Conservation (phyloP, 2,888 invertebrate species). For the Scotopteryx bipunctaria region DNA sequence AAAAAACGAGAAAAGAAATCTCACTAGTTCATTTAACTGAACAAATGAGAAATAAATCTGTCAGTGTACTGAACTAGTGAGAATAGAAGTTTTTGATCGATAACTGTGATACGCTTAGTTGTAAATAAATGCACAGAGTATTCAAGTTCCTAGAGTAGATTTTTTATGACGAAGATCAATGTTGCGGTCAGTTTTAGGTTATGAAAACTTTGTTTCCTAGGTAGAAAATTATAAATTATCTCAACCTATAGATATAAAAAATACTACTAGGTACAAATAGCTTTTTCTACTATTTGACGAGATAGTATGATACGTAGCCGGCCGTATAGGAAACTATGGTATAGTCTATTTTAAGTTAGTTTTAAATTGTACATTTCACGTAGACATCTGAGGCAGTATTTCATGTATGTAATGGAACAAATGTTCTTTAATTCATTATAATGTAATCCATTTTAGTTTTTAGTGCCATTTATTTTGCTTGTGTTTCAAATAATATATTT, state of each 20-base stretch:
- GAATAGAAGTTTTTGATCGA: slow-evolving; percentile 21
- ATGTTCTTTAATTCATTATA: slow-evolving; percentile 40
- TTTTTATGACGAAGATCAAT: slow-evolving; percentile 34
- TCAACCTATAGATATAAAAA: too few relatives aligned
- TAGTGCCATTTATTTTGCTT: slow-evolving; percentile 57
- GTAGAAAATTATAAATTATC: too few relatives aligned
- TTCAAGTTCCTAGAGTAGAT: slow-evolving; percentile 58
- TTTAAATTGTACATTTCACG: slow-evolving; percentile 44
- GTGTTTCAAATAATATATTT: slow-evolving; percentile 15
- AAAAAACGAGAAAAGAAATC: too few relatives aligned
- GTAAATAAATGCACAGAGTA: slow-evolving; percentile 49
- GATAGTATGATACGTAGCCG: too few relatives aligned
- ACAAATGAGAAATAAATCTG: too few relatives aligned
- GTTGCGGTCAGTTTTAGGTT: slow-evolving; percentile 38
- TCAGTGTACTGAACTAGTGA: slow-evolving; percentile 16
- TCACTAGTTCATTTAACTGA: too few relatives aligned
- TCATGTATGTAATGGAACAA: slow-evolving; percentile 56
- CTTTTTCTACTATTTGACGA: too few relatives aligned
- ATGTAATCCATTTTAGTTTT: slow-evolving; percentile 45
- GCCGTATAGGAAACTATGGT: too few relatives aligned
- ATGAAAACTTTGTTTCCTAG: slow-evolving; percentile 9
- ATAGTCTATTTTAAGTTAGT: slow-evolving; percentile 33
- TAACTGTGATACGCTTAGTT: slow-evolving; percentile 39
- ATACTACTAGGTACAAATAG: too few relatives aligned
- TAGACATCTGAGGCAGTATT: slow-evolving; percentile 82